A percentile compares a stretch with the other conserved stretches of the same genome.
Conservation (phyloP, 2,888 invertebrate genomes). For the Sicus ferrugineus region DNA sequence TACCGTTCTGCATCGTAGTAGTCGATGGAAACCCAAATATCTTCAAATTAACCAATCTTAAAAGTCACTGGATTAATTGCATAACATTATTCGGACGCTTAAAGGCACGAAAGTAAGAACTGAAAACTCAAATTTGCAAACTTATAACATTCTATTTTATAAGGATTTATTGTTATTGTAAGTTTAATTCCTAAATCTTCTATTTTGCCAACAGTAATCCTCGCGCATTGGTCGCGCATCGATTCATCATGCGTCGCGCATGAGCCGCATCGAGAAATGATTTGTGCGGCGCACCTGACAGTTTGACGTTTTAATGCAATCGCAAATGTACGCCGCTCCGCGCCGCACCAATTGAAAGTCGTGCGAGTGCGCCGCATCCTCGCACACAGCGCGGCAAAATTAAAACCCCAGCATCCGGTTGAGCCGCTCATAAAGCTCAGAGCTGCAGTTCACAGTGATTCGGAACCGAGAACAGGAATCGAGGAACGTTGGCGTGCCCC, state of each 20-base stretch:
- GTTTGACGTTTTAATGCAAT: conserved; percentile 44
- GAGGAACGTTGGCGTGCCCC: neutral
- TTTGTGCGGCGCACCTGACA: conserved; percentile 41
- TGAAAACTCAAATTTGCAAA: too few species aligned
- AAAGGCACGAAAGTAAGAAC: too few species aligned
- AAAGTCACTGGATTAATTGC: conserved; percentile 18
- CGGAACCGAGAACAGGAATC: neutral
- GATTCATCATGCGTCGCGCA: conserved; percentile 13
- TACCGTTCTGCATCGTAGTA: neutral
- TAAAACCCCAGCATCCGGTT: conserved; percentile 21
- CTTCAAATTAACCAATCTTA: conserved; percentile 18
- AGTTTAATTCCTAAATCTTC: too few species aligned
- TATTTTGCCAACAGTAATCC: neutral
- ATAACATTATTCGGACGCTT: too few species aligned
- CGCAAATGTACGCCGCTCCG: conserved; percentile 31
- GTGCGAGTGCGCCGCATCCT: conserved; percentile 17
- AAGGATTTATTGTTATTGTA: too few species aligned
- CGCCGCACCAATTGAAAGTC: conserved; percentile 18
- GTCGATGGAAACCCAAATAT: neutral
- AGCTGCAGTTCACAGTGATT: neutral
- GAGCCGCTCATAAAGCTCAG: neutral
- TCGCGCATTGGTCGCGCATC: neutral
- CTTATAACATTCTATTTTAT: too few species aligned
- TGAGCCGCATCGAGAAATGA: conserved; percentile 37
- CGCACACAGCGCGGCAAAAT: conserved; percentile 21